A percentile compares a stretch with the other conserved stretches of the same genome.
phyloP scores from a whole-genome alignment of 23 tunicate species.

The Trididemnum clinides region DNA sequence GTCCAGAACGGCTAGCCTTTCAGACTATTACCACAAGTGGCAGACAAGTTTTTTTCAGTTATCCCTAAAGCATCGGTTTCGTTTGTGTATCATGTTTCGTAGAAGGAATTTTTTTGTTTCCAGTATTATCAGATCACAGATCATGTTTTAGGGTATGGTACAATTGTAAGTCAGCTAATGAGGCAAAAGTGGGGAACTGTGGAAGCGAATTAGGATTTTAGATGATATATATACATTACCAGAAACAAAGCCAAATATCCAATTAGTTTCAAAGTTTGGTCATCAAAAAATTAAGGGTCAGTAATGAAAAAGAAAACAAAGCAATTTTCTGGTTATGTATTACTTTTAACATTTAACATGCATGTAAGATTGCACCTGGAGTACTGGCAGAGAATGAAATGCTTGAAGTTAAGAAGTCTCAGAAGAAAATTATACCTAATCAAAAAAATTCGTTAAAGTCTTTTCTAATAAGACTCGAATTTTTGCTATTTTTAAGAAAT shows the following conservation, averaged over 20 bases:
- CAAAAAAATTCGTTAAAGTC: not conserved
- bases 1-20: not conserved
- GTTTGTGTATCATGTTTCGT: not conserved
- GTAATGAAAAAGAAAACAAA: not conserved
- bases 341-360: not conserved
- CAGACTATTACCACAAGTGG: not conserved
- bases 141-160: not conserved
- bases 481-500: not conserved
- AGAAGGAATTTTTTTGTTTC: not conserved
- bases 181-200: not conserved
- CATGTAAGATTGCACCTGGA: constrained; percentile 10
- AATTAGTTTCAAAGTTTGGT: not conserved
- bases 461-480: not conserved
- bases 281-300: not conserved
- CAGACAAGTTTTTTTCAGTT: not conserved
- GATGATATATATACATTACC: not conserved
- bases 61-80: not conserved
- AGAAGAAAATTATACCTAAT: not conserved
- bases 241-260: not conserved
- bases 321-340: not conserved
- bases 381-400: not conserved
- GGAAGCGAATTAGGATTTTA: not conserved
- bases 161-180: not conserved
- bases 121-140: not conserved
- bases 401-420: not conserved